Conservation (phyloP, 2,797 vertebrate genomes). For the Takifugu rubripes region DNA sequence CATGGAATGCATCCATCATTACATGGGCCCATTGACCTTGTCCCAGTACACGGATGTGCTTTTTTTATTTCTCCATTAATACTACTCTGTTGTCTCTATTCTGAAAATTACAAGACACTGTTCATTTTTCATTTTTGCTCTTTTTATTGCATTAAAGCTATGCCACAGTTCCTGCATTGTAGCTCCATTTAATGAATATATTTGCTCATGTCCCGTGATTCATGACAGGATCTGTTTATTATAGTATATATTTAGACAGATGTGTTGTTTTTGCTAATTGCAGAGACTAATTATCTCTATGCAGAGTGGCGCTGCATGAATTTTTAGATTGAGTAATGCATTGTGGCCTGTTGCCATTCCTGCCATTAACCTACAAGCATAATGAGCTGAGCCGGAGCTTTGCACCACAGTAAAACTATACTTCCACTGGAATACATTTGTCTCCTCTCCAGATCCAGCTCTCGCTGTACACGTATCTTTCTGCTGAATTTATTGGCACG, state of each 20-base stretch:
- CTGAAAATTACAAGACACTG: conserved; percentile 18
- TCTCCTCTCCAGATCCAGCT: conserved; percentile 83
- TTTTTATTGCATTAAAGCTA: conserved; percentile 7
- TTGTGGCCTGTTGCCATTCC: conserved; percentile 31
- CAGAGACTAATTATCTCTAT: conserved; percentile 45
- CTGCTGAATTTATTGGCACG: conserved; percentile 92
- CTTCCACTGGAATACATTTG: neutral
- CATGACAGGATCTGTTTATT: conserved; percentile 7
- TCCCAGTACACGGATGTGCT: conserved; percentile 30
- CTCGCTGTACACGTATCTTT: conserved; percentile 91
- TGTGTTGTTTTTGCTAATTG: conserved; percentile 44
- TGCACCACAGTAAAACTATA: conserved; percentile 5
- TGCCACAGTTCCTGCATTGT: conserved; percentile 15
- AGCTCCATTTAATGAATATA: conserved; percentile 35
- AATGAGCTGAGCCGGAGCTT: conserved; percentile 16
- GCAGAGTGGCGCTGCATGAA: conserved; percentile 29
- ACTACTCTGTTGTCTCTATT: conserved; percentile 12
- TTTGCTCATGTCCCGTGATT: conserved; percentile 32
- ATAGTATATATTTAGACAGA: no score
- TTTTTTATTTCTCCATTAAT: conserved; percentile 29
- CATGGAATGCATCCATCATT: conserved; percentile 28
- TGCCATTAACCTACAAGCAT: conserved; percentile 19
- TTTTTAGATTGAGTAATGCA: conserved; percentile 43
- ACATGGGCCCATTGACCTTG: conserved; percentile 30
- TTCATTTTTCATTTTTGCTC: conserved; percentile 16